These are phyloP conservation scores for Chrysolina americana DNA, from an alignment of 2,888 invertebrate species.

Conservation along the genomic window DNA sequence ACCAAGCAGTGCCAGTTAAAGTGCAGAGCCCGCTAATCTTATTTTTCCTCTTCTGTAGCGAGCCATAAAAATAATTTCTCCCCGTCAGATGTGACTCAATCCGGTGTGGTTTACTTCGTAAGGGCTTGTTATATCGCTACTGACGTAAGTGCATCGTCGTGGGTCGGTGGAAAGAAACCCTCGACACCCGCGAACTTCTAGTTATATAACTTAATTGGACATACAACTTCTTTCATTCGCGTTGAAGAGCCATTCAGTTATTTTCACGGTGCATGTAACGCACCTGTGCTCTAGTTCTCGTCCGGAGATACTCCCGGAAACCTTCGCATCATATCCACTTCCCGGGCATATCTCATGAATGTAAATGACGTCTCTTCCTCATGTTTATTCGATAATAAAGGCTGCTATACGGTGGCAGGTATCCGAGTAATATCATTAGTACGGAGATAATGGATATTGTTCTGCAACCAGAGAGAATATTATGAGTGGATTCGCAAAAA, in stretches of 20 bases:
- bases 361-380: constrained; percentile 10
- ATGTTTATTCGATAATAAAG: constrained; percentile 3
- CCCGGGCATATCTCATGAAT: constrained; percentile 4
- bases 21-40: neutral
- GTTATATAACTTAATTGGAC: constrained; percentile 19
- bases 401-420: neutral
- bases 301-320: neutral
- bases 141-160: neutral
- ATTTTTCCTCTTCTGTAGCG: too few relatives aligned
- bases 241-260: constrained; percentile 3
- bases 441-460: constrained; percentile 3
- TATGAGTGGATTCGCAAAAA: neutral
- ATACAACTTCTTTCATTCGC: constrained; percentile 1
- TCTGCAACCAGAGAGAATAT: neutral
- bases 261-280: constrained; percentile 2
- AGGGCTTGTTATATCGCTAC: constrained; percentile 16
- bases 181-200: constrained; percentile 1
- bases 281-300: neutral
- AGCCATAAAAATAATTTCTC: neutral
- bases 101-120: neutral
- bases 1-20: too few relatives aligned
- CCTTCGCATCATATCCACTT: neutral
- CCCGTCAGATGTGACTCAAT: neutral
- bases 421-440: neutral
- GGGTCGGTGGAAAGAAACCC: neutral